phyloP scores from a whole-genome alignment of 2,113 vertebrate genomes.

The Urocynchramus pylzowi region DNA sequence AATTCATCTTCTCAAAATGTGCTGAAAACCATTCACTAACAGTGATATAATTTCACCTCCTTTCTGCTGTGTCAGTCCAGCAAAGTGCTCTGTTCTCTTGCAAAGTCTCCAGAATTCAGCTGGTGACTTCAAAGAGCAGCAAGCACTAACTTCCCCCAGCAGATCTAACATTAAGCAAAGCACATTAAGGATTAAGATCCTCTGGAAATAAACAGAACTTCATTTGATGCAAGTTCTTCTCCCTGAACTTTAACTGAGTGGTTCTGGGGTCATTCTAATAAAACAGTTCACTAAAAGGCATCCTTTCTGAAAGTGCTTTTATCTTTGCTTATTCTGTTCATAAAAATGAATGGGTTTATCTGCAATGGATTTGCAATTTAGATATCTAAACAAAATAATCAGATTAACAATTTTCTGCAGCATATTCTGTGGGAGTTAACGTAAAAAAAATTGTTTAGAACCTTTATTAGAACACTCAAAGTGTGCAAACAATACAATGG shows the following conservation, averaged over 20 bases:
- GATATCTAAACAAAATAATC: not conserved
- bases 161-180: not conserved
- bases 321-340: not conserved
- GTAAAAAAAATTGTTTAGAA: not conserved
- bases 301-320: not conserved
- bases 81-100: not conserved
- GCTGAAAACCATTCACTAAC: not conserved
- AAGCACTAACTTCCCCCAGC: not conserved
- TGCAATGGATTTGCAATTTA: not conserved
- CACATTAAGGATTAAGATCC: not conserved
- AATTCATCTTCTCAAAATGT: not conserved
- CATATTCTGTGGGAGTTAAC: not conserved
- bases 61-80: not conserved
- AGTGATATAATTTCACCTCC: not conserved
- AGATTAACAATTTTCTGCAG: not conserved
- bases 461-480: not conserved
- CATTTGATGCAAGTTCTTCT: not conserved
- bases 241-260: not conserved
- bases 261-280: not conserved
- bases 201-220: not conserved
- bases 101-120: not conserved
- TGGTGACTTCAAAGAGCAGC: not conserved
- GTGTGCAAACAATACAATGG: not conserved
- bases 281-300: not conserved
- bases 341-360: not conserved